Evolutionary conservation across 2,797 vertebrate species (phyloP), one percentile per base, ranked within the genome.

Genomic region (Crypturellus tataupa): DNA sequence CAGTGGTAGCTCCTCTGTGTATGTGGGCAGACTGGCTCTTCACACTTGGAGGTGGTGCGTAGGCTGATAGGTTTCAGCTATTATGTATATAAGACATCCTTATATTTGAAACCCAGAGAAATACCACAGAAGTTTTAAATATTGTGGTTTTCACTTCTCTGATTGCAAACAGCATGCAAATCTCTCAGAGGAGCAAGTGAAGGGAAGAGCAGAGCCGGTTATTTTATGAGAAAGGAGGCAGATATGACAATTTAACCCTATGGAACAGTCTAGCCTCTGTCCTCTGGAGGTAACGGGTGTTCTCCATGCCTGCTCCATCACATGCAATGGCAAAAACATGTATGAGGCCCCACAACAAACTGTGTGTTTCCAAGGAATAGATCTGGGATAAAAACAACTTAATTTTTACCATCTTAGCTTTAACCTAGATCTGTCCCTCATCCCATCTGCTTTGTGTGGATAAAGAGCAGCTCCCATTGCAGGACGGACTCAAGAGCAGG

Each of bases 21-120:
- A 6, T 23, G 65, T 0, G 1, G 16, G 1, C 10, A 37, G 37
- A 14, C 37, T 35, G 55, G 40, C 12, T 33, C 21, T 56, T 44
- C 10, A 1, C 7, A 0, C 37, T 9, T 65, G 39, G 29, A 40
- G 20, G 23, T 6, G 27, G 29, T 39, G 27, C 2, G 5, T 6
- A 31, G 51, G 33, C 21, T 71, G 25, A 3, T 2, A 1, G 12
- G 23, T 27, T 59, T 65, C 59, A 73, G 35, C 60, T 18, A 2
- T 27, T 59, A 51, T 27, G 37, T 2, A 0, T 2, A 23, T 2
- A 79, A 55, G 10, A 37, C 2, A 14, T 13, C 4, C 80, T 86
- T 47, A 5, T 40, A 20, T 27, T 33, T 19, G 17, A 70, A 87
- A 78, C 10, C 6, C 37, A 23, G 46, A 42, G 29, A 51, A 69